These are phyloP conservation scores for Campoletis sonorensis DNA, from an alignment of 1,140 invertebrate species.

Conservation along the genomic window DNA sequence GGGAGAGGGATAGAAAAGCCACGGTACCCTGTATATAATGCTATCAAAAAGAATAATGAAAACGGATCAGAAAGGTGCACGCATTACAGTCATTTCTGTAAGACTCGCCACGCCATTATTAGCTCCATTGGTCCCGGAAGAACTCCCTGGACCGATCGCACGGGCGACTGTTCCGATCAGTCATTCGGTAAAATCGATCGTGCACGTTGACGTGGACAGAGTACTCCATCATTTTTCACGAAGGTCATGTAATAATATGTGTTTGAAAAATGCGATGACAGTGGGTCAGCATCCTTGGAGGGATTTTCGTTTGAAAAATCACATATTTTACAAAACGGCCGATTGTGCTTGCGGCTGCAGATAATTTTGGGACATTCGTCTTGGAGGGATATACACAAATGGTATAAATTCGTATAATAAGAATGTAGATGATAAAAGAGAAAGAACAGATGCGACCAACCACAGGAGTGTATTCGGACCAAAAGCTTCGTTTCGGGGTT, in stretches of 20 bases:
- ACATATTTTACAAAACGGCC: slow-evolving; percentile 4
- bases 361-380: background rate
- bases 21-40: slow-evolving; percentile 13
- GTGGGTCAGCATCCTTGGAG: background rate
- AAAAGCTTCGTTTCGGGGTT: background rate
- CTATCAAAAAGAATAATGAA: slow-evolving; percentile 11
- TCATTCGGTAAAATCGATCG: slow-evolving; percentile 5
- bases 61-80: slow-evolving; percentile 20
- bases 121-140: slow-evolving; percentile 4
- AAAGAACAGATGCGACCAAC: background rate
- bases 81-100: slow-evolving; percentile 36
- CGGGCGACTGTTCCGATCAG: slow-evolving; percentile 46
- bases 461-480: background rate
- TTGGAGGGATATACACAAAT: background rate
- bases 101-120: slow-evolving; percentile 27
- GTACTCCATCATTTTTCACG: slow-evolving; percentile 11
- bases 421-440: no score
- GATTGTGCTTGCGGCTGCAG: background rate
- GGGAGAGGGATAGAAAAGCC: slow-evolving; percentile 20
- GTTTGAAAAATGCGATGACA: slow-evolving; percentile 9
- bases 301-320: slow-evolving; percentile 18
- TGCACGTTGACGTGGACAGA: background rate
- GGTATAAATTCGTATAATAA: background rate
- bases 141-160: background rate
- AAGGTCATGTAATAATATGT: slow-evolving; percentile 14